Conservation (phyloP, 2,113 vertebrate genomes). For the Anoura caudifer region DNA sequence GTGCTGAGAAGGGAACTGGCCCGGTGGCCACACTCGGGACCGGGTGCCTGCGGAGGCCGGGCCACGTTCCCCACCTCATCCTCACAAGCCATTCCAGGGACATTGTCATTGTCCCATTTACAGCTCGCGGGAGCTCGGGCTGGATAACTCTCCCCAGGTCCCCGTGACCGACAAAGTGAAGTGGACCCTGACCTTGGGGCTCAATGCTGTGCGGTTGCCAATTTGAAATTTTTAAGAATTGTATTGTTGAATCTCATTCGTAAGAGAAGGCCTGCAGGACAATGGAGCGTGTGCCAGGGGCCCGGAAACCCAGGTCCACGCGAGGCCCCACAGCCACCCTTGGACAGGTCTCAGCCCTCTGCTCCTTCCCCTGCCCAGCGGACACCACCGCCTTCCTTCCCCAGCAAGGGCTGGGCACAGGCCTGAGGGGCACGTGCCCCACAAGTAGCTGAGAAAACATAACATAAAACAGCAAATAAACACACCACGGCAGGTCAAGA, state of each 20-base stretch:
- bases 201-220: not conserved
- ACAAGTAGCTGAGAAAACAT: accelerated
- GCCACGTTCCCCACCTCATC: accelerated
- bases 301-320: not conserved
- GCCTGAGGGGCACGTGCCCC: not conserved
- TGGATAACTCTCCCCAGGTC: not conserved
- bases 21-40: accelerated
- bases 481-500: too few relatives aligned
- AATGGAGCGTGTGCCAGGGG: accelerated
- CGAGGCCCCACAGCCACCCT: too few relatives aligned
- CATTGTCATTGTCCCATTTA: accelerated
- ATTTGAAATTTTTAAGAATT: not conserved
- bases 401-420: not conserved
- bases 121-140: accelerated
- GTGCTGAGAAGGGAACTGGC: accelerated
- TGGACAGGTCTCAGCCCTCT: not conserved
- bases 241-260: accelerated
- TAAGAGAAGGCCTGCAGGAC: not conserved
- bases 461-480: not conserved
- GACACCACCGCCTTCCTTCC: too few relatives aligned
- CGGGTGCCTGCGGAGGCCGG: accelerated
- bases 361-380: not conserved
- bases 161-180: not conserved
- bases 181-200: not conserved
- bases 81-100: accelerated